Evolutionary conservation across 2,113 vertebrate genomes (phyloP), one percentile per base, ranked within the genome.

Genomic region (Synodontis membranacea): DNA sequence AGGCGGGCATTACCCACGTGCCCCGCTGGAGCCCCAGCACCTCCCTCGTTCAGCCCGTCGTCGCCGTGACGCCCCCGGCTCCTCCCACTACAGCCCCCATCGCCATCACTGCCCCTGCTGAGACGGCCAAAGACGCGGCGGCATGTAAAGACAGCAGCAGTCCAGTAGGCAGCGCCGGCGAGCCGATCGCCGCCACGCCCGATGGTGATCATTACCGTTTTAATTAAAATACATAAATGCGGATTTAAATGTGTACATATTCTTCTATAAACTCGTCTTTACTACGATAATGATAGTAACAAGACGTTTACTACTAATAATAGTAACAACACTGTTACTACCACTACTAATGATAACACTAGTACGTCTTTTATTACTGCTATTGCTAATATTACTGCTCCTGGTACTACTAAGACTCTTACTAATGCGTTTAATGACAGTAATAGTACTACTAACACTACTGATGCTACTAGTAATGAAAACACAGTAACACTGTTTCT

Each of bases 1-100:
- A 97, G 9, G 97, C 98, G 88, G 97, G 97, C 60, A 94, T 99
- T 85, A 95, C 92, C 1, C 95, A 93, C 0, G 90, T 99, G 64
- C 97, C 97, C 54, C 96, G 97, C 58, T 99, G 97, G 97, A 94
- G 90, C 58, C 94, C 96, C 3, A 87, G 87, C 25, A 28, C 21
- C 82, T 81, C 80, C 39, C 91, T 92, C 0, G 93, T 91, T 89
- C 93, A 92, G 42, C 90, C 89, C 17, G 92, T 96, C 84, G 68
- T 28, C 88, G 87, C 74, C 56, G 88, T 90, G 66, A 88, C 88
- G 2, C 87, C 90, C 0, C 54, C 90, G 0, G 91, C 88, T 28
- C 91, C 89, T 79, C 70, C 87, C 0, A 85, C 88, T 64, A 92
- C 87, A 1, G 85, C 82, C 1, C 92, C 95, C 10, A 80, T 92